These are phyloP conservation scores for Heterodera filipjevi DNA, from an alignment of 2,888 invertebrate genomes.

Conservation along the genomic window DNA sequence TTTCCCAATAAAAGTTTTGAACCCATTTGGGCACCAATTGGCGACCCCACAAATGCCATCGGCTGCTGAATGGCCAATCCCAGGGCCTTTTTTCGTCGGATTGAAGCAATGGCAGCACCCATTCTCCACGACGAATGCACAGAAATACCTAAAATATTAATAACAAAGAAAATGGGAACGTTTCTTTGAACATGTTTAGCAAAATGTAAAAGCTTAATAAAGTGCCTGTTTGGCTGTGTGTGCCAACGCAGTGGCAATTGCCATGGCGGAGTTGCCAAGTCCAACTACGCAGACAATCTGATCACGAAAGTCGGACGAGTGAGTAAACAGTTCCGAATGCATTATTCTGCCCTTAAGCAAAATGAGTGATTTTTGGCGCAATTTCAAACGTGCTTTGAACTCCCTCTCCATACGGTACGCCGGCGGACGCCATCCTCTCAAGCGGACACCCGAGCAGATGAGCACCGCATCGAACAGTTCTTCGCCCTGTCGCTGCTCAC, in stretches of 20 bases:
- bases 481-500: not conserved
- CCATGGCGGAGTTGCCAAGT: conserved; percentile 67
- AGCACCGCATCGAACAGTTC: conserved; percentile 43
- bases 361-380: not conserved
- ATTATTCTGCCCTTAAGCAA: conserved; percentile 50
- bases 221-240: conserved; percentile 49
- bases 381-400: conserved; percentile 34
- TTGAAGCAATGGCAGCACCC: conserved; percentile 13
- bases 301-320: conserved; percentile 52
- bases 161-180: not conserved
- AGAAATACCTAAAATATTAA: conserved; percentile 22
- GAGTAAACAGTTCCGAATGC: conserved; percentile 50
- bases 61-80: conserved; percentile 21
- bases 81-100: not conserved
- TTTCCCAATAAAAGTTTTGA: conserved; percentile 3
- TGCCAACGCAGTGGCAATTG: conserved; percentile 66
- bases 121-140: conserved; percentile 28
- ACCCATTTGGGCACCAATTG: conserved; percentile 11
- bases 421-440: conserved; percentile 62
- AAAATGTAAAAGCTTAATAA: not conserved
- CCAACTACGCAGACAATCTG: conserved; percentile 67
- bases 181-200: not conserved
- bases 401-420: conserved; percentile 65
- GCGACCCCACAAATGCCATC: conserved; percentile 19
- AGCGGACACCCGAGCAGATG: conserved; percentile 67